phyloP scores from a whole-genome alignment of 2,797 vertebrate genomes.

The Carcharodon carcharias region DNA sequence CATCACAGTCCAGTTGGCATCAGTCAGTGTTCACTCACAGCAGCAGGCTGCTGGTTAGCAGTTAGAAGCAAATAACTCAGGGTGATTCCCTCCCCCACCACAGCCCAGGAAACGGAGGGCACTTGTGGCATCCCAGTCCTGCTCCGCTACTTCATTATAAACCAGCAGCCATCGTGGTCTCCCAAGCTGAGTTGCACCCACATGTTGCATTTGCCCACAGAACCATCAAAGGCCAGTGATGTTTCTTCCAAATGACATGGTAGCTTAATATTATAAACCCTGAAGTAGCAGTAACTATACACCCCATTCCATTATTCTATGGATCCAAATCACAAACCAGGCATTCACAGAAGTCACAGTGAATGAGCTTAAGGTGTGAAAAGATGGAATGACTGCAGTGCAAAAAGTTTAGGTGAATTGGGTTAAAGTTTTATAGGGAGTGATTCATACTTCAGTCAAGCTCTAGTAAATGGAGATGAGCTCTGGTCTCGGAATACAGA shows the following conservation, averaged over 20 bases:
- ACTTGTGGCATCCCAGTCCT: neutral
- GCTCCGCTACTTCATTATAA: neutral
- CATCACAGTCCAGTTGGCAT: neutral
- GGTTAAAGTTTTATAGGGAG: neutral
- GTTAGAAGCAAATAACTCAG: neutral
- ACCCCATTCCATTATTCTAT: neutral
- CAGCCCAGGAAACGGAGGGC: neutral
- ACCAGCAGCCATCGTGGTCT: neutral
- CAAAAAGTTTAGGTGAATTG: neutral
- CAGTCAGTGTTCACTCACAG: neutral
- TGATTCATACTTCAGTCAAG: too few species aligned
- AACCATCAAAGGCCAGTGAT: neutral
- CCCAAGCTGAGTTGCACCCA: neutral
- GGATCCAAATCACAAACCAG: neutral
- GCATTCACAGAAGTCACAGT: neutral
- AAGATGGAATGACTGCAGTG: neutral
- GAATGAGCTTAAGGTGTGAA: neutral
- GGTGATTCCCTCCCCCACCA: neutral
- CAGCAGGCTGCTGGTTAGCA: neutral
- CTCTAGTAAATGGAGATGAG: neutral
- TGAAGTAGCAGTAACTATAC: neutral
- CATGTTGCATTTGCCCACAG: neutral
- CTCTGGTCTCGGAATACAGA: neutral
- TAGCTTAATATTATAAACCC: neutral
- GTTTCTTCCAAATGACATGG: neutral